Evolutionary conservation across 2,888 invertebrate species (phyloP).

Genomic region (Anarsia innoxiella): DNA sequence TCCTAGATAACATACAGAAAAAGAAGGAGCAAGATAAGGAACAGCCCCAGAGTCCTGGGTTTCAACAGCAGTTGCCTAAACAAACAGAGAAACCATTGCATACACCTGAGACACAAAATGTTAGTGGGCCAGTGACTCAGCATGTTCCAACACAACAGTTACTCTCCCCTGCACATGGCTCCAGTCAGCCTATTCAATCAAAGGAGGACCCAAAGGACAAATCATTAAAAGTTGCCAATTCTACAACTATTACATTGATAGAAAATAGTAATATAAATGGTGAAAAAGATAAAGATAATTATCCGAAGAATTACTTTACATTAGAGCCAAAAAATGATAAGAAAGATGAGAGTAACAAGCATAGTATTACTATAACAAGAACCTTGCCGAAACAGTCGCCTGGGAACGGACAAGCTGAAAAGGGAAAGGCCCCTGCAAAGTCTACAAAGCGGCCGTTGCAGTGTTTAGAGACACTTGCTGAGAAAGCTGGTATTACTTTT

Average conservation of each 20-base stretch:
- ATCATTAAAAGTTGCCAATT: constrained; percentile 59
- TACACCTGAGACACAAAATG: constrained; percentile 37
- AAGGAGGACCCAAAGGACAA: constrained; percentile 65
- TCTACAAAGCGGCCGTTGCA: constrained; percentile 69
- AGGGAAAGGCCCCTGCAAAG: constrained; percentile 44
- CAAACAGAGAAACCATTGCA: constrained; percentile 41
- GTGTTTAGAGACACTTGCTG: constrained; percentile 82
- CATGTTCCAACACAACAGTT: constrained; percentile 60
- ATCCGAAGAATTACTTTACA: constrained; percentile 61
- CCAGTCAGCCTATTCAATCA: constrained; percentile 35
- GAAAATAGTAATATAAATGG: constrained; percentile 50
- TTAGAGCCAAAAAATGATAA: constrained; percentile 63
- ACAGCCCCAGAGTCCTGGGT: constrained; percentile 41
- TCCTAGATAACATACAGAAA: constrained; percentile 76
- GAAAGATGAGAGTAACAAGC: constrained; percentile 67
- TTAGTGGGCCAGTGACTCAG: constrained; percentile 47
- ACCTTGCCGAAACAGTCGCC: constrained; percentile 55
- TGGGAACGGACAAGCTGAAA: constrained; percentile 40
- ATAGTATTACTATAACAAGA: constrained; percentile 67
- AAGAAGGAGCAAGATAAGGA: constrained; percentile 65
- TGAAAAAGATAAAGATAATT: constrained; percentile 57
- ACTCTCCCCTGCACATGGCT: constrained; percentile 46
- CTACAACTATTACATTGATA: constrained; percentile 63
- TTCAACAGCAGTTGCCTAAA: constrained; percentile 43
- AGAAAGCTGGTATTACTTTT: constrained; percentile 83